A percentile compares a stretch with the other conserved stretches of the same genome.
Evolutionary conservation across 2,888 invertebrate genomes (phyloP).

Genomic region (Trachelus tabidus): DNA sequence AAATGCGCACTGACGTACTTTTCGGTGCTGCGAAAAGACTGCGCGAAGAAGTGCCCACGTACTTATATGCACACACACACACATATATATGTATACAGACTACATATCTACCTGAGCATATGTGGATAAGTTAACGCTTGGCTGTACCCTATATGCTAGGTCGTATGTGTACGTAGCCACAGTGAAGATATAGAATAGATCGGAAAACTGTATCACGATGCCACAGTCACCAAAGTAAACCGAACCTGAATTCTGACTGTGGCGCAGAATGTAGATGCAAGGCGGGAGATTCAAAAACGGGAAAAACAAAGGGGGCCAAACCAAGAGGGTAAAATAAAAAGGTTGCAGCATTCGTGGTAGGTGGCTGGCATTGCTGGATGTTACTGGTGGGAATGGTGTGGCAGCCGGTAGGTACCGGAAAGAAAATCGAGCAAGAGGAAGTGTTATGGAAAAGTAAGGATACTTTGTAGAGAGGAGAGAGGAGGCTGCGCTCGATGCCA

Average conservation of each 20-base stretch:
- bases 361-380: neutral
- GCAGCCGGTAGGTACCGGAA: slow-evolving; percentile 1
- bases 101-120: neutral
- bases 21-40: neutral
- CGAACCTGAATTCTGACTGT: neutral
- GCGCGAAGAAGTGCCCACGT: slow-evolving; percentile 6
- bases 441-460: slow-evolving; percentile 29
- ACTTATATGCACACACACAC: neutral
- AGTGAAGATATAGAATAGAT: neutral
- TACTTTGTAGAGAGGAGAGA: neutral
- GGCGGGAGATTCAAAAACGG: slow-evolving; percentile 2
- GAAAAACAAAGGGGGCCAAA: neutral
- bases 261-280: neutral
- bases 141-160: neutral
- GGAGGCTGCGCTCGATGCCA: slow-evolving; percentile 9
- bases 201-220: neutral
- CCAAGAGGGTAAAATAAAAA: neutral
- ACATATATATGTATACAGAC: neutral
- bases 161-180: neutral
- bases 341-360: neutral
- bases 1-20: slow-evolving; percentile 17
- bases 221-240: neutral
- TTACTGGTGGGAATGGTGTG: neutral
- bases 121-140: neutral
- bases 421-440: slow-evolving; percentile 27